These are phyloP conservation scores for Daubentonia madagascariensis DNA, from an alignment of 2,113 vertebrate genomes.

Conservation along the genomic window DNA sequence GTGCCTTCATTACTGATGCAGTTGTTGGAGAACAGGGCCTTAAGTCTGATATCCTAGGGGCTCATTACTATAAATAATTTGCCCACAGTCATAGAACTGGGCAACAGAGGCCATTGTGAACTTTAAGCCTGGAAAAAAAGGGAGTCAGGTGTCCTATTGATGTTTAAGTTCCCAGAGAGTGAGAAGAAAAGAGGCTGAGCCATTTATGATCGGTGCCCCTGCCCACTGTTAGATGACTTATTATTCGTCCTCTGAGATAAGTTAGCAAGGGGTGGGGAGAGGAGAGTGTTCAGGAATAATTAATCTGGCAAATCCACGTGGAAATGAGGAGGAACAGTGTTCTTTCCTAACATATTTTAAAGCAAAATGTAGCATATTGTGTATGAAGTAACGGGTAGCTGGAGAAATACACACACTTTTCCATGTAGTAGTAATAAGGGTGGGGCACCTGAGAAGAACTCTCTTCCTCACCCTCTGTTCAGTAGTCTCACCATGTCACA, in stretches of 20 bases:
- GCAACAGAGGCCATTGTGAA: not conserved
- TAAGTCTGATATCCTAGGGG: not conserved
- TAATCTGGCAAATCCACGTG: not conserved
- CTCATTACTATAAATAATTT: not conserved
- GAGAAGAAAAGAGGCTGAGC: not conserved
- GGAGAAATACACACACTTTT: not conserved
- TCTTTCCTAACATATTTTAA: not conserved
- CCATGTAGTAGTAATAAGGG: not conserved
- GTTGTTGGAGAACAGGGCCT: not conserved
- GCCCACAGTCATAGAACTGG: not conserved
- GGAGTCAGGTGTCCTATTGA: not conserved
- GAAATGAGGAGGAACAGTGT: not conserved
- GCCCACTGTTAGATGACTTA: not conserved
- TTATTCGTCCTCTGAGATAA: not conserved
- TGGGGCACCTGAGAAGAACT: not conserved
- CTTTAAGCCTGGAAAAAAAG: not conserved
- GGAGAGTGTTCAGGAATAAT: not conserved
- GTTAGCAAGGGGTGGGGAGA: not conserved
- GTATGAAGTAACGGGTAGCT: not conserved
- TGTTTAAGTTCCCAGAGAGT: not conserved
- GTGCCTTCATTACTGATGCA: not conserved
- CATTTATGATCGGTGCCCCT: not conserved
- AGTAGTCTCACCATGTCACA: not conserved
- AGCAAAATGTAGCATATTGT: not conserved
- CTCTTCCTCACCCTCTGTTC: not conserved